Percentiles rank a stretch among this genome's conserved stretches.
Conservation (phyloP, 2,888 invertebrate species). For the Dryadula phaetusa region DNA sequence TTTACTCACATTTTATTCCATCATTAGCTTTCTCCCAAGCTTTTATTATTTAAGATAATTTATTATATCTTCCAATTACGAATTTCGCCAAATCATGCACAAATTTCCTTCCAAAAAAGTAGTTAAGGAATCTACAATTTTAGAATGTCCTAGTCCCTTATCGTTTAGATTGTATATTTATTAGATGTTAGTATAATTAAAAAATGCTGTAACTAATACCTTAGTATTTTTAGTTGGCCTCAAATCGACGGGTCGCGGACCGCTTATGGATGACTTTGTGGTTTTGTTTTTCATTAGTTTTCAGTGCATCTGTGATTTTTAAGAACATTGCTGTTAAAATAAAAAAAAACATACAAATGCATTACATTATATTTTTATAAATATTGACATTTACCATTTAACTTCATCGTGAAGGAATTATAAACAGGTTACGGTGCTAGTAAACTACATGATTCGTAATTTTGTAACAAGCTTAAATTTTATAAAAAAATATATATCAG, state of each 20-base stretch:
- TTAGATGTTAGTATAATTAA: constrained; percentile 51
- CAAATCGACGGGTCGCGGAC: constrained; percentile 36
- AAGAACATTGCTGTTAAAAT: neutral
- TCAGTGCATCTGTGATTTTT: constrained; percentile 33
- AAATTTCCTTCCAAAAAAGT: constrained; percentile 44
- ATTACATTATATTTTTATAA: constrained; percentile 21
- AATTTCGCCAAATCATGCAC: constrained; percentile 43
- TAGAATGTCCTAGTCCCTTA: constrained; percentile 61
- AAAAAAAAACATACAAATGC: neutral
- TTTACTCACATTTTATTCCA: constrained; percentile 45
- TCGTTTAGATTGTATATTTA: constrained; percentile 56
- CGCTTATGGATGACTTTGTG: constrained; percentile 19
- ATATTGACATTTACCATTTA: constrained; percentile 18
- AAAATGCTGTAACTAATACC: constrained; percentile 27
- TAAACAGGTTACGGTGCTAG: constrained; percentile 37
- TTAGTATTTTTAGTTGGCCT: constrained; percentile 33
- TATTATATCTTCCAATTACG: constrained; percentile 21
- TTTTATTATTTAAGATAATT: constrained; percentile 15
- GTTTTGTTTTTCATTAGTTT: constrained; percentile 33
- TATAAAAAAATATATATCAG: constrained; percentile 6
- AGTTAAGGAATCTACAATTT: constrained; percentile 50
- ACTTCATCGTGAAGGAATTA: constrained; percentile 8
- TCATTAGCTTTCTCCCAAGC: constrained; percentile 26
- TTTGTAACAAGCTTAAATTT: constrained; percentile 21
- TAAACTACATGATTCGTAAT: constrained; percentile 36